Percentiles rank a stretch among this genome's conserved stretches.
Evolutionary conservation across 2,888 invertebrate species (phyloP).

Genomic region (Xestia xanthographa): DNA sequence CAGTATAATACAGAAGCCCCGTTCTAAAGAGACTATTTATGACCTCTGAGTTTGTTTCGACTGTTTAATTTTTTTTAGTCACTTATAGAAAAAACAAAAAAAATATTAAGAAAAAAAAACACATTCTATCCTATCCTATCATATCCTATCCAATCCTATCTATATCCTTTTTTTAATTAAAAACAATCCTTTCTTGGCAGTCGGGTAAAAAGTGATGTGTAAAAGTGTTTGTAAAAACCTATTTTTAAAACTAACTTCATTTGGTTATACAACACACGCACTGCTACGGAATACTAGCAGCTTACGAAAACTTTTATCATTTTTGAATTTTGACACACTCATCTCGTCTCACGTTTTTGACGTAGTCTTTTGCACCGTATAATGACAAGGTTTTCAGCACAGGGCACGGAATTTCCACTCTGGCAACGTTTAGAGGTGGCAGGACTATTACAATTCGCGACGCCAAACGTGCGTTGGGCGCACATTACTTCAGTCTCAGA

Average conservation of each 20-base stretch:
- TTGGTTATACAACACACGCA: neutral
- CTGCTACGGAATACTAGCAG: too few relatives aligned
- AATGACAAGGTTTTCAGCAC: neutral
- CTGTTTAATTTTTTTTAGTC: too few relatives aligned
- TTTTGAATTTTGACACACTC: neutral
- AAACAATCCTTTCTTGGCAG: too few relatives aligned
- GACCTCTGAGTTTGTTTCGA: neutral
- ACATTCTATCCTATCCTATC: too few relatives aligned
- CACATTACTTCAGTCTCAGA: neutral
- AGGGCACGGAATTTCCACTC: neutral
- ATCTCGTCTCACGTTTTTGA: neutral
- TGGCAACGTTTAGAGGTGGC: too few relatives aligned
- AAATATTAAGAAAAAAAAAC: too few relatives aligned
- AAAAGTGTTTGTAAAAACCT: too few relatives aligned
- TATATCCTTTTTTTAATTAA: too few relatives aligned
- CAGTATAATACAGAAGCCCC: constrained; percentile 4
- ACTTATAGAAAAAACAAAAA: too few relatives aligned
- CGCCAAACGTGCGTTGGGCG: neutral
- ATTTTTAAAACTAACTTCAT: too few relatives aligned
- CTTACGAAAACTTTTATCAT: neutral
- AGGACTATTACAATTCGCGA: neutral
- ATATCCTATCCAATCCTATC: too few relatives aligned
- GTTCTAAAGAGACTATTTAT: neutral
- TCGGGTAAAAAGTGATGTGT: too few relatives aligned
- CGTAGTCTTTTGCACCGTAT: neutral